Base-by-base conservation (phyloP, 2,888 invertebrate species). In the Coelopa pilipes region DNA sequence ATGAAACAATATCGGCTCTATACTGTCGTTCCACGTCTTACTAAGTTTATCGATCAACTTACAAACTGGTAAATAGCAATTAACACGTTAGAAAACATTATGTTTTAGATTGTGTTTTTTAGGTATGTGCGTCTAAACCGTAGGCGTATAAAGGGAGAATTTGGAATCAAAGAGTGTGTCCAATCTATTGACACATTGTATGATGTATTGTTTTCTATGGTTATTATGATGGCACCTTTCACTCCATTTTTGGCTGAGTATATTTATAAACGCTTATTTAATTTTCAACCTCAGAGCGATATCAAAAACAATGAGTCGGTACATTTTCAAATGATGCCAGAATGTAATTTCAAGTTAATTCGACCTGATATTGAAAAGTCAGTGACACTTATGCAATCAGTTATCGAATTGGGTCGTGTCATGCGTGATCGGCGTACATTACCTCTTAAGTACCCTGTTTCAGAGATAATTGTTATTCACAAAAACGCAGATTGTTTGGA, bases 11-110 rank as follows among this genome's bases (percentile, higher is more conserved):
- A 99, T 86, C 92, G 95, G 72, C 89, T 99, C 71, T 99, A 98
- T 85, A 98, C 98, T 0, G 99, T 99, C 12, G 94, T 98, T 12
- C 98, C 98, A 0, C 79, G 93, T 72, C 89, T 99, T 59, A 94
- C 98, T 0, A 97, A 97, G 85, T 99, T 97, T 87, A 96, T 99
- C 79, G 98, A 99, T 84, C 96, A 98, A 84, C 90, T 99, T 4
- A 99, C 99, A 46, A 99, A 99, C 87, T 98, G 98, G 98, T 84
- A 72, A 70, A 79, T 71, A 47, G n/a, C 15, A 17, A 3, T 13
- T 3, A 47, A 11, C 7, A 45, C 50, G 17, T 15, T 19, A n/a
- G 13, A 15, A 21, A 53, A 53, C 19, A 24, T 34, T 15, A 67
- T 67, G 11, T 59, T 45, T 34, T 72, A 47, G 3, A 13, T 70